These are phyloP conservation scores for Apostichopus californicus DNA, from an alignment of 35 echinoderm and acorn worm species.

Conservation along the genomic window DNA sequence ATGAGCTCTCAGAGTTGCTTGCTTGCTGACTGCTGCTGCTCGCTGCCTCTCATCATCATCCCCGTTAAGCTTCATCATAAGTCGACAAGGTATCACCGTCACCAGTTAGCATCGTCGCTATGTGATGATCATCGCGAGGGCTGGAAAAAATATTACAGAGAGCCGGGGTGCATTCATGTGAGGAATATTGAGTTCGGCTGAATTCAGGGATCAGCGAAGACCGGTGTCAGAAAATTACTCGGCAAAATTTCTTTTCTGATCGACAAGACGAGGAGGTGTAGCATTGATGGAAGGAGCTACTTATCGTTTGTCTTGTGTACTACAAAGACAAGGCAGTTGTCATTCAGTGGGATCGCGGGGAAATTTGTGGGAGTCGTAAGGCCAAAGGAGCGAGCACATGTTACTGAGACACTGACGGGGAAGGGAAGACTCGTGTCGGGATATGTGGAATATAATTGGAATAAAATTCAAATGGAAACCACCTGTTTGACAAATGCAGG, in stretches of 20 bases:
- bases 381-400: neutral
- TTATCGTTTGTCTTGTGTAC: neutral
- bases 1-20: constrained; percentile 17
- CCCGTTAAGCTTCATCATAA: neutral
- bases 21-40: neutral
- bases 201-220: neutral
- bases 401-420: no score
- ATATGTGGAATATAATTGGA: constrained; percentile 54
- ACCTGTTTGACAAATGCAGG: neutral
- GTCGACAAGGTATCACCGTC: neutral
- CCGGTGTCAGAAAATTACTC: neutral
- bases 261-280: neutral
- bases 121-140: neutral
- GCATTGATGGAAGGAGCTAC: no score
- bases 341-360: neutral
- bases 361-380: neutral
- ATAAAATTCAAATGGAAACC: constrained; percentile 44
- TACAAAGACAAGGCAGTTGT: no score
- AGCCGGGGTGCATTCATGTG: constrained; percentile 47
- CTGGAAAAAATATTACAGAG: neutral
- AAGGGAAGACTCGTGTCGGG: neutral
- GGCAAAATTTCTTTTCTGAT: neutral
- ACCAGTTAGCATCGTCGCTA: neutral
- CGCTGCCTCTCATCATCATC: neutral
- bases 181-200: constrained; percentile 17